phyloP scores from a whole-genome alignment of 2,888 invertebrate genomes.

The Drosophila kokeensis region DNA sequence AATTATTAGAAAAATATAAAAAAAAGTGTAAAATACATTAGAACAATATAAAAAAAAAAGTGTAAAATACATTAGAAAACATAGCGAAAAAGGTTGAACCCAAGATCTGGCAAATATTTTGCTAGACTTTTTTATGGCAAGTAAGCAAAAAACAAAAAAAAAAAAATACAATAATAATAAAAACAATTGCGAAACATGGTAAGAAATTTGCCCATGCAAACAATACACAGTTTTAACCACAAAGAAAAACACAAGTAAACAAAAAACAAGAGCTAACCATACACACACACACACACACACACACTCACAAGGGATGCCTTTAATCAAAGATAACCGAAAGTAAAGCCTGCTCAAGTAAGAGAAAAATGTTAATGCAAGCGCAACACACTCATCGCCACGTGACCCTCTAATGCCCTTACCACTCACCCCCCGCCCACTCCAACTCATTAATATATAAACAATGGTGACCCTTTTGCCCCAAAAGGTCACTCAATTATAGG shows the following conservation, averaged over 20 bases:
- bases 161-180: constrained; percentile 2
- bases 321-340: constrained; percentile 30
- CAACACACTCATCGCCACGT: constrained; percentile 34
- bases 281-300: not conserved
- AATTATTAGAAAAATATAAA: not conserved
- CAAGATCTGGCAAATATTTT: not conserved
- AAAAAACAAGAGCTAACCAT: constrained; percentile 3
- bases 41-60: constrained; percentile 4
- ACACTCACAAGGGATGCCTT: constrained; percentile 3
- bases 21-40: constrained; percentile 1
- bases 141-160: not conserved
- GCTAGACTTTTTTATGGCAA: not conserved
- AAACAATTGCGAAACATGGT: constrained; percentile 6
- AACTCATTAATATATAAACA: constrained; percentile 56
- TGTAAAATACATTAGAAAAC: not conserved
- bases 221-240: constrained; percentile 2
- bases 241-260: constrained; percentile 2
- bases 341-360: constrained; percentile 6
- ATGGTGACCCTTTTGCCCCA: constrained; percentile 37
- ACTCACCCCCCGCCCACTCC: not conserved
- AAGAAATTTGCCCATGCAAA: constrained; percentile 4
- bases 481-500: constrained; percentile 64
- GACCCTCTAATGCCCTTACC: not conserved
- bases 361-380: constrained; percentile 20
- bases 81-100: constrained; percentile 14